Base-by-base conservation (phyloP, 1,140 invertebrate genomes). In the Reticulitermes speratus region DNA sequence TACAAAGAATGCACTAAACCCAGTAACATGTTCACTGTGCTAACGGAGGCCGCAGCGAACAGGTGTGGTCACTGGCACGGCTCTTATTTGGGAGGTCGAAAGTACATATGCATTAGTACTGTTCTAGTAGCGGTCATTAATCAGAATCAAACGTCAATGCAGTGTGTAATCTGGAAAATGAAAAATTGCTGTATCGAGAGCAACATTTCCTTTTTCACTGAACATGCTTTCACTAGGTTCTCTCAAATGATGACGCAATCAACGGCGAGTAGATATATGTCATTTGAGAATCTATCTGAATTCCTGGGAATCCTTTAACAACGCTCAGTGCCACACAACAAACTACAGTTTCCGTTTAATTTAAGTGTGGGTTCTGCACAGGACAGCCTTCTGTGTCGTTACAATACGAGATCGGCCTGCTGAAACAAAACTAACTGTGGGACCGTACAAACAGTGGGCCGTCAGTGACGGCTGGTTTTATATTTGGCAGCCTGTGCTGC, bases 231-330 rank as follows among this genome's bases (percentile, higher is more conserved):
- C 14, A 75, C 7, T 75, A 16, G 25, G n/a, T 30, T 75, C 65
- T 75, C 65, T 75, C 65, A 75, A 75, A 75, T 75, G 65, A 75
- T 75, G 65, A 75, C 65, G 65, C 65, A 75, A 75, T 75, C 65
- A 75, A 75, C n/a, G 65, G 65, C 30, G 65, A 75, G n/a, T 75
- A 75, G 65, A 75, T 75, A 25, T 75, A 25, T 30, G 65, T 75
- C 30, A 75, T 75, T 75, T 75, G 3, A 25, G 19, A 75, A 30
- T 5, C 65, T 6, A 30, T 75, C 14, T 75, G 65, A 75, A 75
- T 19, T 30, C 65, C 25, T 75, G 65, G 65, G 65, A 75, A 75
- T 30, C 65, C 25, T 75, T 75, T 30, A 75, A 75, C n/a, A n/a
- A 75, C 65, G 65, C 65, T 75, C 25, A 75, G 6, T 3, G 5